These are phyloP conservation scores for Cyprinella venusta DNA, from an alignment of 2,797 vertebrate genomes.

Conservation along the genomic window DNA sequence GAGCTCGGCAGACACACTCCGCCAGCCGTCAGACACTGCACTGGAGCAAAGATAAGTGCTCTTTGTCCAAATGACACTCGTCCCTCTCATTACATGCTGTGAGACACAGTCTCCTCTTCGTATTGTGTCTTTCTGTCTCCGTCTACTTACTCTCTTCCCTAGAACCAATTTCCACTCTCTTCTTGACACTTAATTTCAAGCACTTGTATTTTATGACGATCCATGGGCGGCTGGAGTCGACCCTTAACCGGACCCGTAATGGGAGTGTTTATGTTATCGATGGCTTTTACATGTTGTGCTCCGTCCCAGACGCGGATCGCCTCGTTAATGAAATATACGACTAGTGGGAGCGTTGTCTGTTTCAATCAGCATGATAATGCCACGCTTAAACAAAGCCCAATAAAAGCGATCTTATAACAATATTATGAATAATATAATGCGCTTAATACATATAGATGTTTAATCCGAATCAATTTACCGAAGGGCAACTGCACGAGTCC, in stretches of 20 bases:
- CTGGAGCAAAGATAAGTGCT: conserved; percentile 68
- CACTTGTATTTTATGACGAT: conserved; percentile 10
- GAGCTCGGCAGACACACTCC: conserved; percentile 26
- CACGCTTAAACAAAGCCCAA: conserved; percentile 1
- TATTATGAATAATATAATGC: conserved; percentile 21
- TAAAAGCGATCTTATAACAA: conserved; percentile 23
- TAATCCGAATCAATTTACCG: conserved; percentile 4
- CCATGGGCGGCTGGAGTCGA: background rate
- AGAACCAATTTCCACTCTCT: background rate
- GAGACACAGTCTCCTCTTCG: conserved; percentile 25
- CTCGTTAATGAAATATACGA: conserved; percentile 53
- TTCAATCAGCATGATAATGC: conserved; percentile 11
- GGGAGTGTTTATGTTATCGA: conserved; percentile 24
- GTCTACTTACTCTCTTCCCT: conserved; percentile 12
- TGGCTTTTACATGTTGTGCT: conserved; percentile 19
- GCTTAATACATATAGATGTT: conserved; percentile 9
- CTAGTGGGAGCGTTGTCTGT: conserved; percentile 14
- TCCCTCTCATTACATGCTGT: conserved; percentile 59
- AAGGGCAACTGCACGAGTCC: background rate
- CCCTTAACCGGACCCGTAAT: background rate
- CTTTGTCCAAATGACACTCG: conserved; percentile 66
- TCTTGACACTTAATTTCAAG: conserved; percentile 14
- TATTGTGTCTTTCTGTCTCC: conserved; percentile 16
- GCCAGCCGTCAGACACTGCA: conserved; percentile 55
- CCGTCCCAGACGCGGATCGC: background rate